Evolutionary conservation across 2,888 invertebrate species (phyloP).

Genomic region (Tipula confusa): DNA sequence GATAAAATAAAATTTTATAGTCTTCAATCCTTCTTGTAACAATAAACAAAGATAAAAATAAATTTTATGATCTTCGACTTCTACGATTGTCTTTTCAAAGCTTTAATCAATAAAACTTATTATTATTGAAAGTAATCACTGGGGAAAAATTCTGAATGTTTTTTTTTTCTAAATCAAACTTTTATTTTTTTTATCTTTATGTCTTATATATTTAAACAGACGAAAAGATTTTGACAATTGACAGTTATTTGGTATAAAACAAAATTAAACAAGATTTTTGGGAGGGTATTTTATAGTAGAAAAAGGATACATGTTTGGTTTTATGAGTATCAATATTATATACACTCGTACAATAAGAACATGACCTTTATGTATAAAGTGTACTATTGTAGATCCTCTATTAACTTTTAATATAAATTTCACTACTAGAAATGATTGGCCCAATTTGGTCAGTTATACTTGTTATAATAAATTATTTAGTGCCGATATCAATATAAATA

Average conservation of each 20-base stretch:
- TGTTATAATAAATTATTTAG: no score
- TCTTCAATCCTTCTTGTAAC: conserved; percentile 3
- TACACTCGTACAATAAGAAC: no score
- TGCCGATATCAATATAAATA: no score
- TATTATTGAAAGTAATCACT: conserved; percentile 12
- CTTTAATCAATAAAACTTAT: background rate
- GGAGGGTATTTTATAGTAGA: background rate
- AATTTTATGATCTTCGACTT: background rate
- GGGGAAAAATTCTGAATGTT: background rate
- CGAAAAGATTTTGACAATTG: background rate
- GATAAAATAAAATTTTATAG: background rate
- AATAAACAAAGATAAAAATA: conserved; percentile 13
- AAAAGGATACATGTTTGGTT: background rate
- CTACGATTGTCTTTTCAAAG: background rate
- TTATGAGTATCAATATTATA: background rate
- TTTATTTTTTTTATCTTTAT: background rate
- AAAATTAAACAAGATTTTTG: background rate
- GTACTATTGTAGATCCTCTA: no score
- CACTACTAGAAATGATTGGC: no score
- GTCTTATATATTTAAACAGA: background rate
- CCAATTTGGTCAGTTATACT: no score
- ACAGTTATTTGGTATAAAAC: background rate
- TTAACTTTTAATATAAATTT: no score
- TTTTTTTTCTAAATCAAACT: background rate
- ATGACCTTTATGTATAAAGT: background rate